Evolutionary conservation across 1,140 invertebrate species (phyloP).

Genomic region (Metaphire vulgaris): DNA sequence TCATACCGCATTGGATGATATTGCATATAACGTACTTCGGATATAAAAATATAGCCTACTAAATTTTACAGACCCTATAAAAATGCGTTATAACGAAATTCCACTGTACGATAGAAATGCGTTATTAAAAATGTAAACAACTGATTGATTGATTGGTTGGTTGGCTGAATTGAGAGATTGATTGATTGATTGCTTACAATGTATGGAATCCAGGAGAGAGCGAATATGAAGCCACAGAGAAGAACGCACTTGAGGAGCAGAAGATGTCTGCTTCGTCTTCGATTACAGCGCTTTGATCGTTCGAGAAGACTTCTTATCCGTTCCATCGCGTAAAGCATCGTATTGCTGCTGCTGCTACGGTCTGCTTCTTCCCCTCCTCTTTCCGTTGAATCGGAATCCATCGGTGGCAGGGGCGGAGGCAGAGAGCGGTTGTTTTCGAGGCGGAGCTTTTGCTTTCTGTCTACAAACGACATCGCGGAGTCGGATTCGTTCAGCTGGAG

Average conservation of each 20-base stretch:
- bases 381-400: neutral
- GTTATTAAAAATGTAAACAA: too few relatives aligned
- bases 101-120: too few relatives aligned
- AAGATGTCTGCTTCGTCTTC: neutral
- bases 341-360: neutral
- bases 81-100: too few relatives aligned
- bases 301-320: neutral
- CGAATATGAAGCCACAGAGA: conserved; percentile 17
- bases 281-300: neutral
- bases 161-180: too few relatives aligned
- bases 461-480: neutral
- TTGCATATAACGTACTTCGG: too few relatives aligned
- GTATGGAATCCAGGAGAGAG: conserved; percentile 24
- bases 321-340: neutral
- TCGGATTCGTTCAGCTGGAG: too few relatives aligned
- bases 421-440: neutral
- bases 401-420: neutral
- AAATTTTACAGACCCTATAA: too few relatives aligned
- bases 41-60: too few relatives aligned
- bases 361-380: neutral
- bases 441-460: neutral
- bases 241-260: conserved; percentile 19
- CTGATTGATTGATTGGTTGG: too few relatives aligned
- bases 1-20: too few relatives aligned
- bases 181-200: conserved; percentile 18